Conservation (phyloP, 2,113 vertebrate genomes). For the Guaruba guarouba region DNA sequence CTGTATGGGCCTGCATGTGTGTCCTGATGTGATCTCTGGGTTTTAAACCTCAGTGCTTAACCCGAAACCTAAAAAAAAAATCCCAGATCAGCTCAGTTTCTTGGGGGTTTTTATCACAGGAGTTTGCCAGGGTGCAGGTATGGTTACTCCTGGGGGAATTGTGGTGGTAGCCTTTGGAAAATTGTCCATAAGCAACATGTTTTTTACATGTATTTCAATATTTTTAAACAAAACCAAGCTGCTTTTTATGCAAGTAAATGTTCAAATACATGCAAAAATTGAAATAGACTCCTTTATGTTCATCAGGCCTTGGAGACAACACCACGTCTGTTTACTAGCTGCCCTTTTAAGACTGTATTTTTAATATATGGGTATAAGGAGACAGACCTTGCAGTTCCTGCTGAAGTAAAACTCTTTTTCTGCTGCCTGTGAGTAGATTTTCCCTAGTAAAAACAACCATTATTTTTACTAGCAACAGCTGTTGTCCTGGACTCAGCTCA, state of each 20-base stretch:
- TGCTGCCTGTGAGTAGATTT: background rate
- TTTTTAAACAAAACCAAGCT: background rate
- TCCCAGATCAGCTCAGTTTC: too few species aligned
- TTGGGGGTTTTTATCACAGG: background rate
- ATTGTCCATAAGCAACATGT: too few species aligned
- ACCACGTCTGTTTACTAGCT: background rate
- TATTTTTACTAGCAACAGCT: conserved; percentile 41
- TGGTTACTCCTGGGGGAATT: background rate
- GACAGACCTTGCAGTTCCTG: background rate
- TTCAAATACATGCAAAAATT: background rate
- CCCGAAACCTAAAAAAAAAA: background rate
- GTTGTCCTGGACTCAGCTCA: background rate
- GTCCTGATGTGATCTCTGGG: background rate
- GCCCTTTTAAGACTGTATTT: background rate
- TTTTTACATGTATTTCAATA: background rate
- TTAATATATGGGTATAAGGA: background rate
- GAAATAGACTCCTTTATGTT: background rate
- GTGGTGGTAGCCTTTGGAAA: background rate
- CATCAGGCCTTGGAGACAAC: background rate
- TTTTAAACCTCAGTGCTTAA: background rate
- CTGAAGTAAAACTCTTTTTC: background rate
- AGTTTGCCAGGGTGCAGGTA: fast-evolving
- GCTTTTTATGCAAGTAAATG: background rate
- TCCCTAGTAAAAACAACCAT: background rate
- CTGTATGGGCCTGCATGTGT: fast-evolving